Evolutionary conservation across 2,113 vertebrate genomes (phyloP).

Genomic region (Girardinichthys multiradiatus): DNA sequence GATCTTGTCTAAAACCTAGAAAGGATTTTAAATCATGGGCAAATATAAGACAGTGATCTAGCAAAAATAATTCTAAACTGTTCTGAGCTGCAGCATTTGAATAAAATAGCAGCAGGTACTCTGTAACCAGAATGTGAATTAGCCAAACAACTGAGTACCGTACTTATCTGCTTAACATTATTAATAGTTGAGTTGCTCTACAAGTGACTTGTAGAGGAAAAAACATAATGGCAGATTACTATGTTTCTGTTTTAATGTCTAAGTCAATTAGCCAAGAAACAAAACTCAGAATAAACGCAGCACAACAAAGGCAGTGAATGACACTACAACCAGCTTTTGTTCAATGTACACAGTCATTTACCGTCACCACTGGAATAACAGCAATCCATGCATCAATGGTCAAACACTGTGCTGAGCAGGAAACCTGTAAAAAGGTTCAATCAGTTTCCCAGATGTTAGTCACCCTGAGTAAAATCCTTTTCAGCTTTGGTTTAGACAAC

Average conservation of each 20-base stretch:
- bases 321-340: neutral
- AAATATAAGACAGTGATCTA: neutral
- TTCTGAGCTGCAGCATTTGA: neutral
- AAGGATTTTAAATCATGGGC: neutral
- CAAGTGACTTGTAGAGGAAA: neutral
- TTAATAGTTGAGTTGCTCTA: neutral
- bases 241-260: neutral
- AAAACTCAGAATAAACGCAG: neutral
- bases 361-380: neutral
- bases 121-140: neutral
- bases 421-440: neutral
- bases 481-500: neutral
- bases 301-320: neutral
- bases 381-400: neutral
- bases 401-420: neutral
- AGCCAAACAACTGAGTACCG: neutral
- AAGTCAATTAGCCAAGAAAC: neutral
- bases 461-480: neutral
- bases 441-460: neutral
- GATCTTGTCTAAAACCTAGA: neutral
- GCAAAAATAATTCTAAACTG: neutral
- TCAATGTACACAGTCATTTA: neutral
- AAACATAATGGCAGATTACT: neutral
- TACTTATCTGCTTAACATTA: neutral
- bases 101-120: neutral